Evolutionary conservation across 2,113 vertebrate genomes (phyloP), one percentile per base, ranked within the genome.

Genomic region (Lepisosteus osseus): DNA sequence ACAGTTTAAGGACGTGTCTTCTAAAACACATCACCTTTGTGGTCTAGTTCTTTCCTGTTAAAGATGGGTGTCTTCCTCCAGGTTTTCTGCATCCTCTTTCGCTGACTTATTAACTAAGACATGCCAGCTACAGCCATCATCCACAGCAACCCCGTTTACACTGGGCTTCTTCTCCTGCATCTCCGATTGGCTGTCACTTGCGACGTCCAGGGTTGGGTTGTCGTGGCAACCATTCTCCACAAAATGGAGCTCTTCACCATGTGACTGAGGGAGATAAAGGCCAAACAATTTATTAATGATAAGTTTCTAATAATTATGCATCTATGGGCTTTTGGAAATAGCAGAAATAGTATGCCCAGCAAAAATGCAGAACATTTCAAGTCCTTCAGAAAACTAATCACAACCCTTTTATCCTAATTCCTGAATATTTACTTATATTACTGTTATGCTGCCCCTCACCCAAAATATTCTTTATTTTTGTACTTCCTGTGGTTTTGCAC

Each of bases 161-260:
- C 93, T 96, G 6, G 92, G 88, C 74, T 95, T 96, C 87, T 98
- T 97, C 85, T 98, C 94, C 78, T 93, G 94, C 93, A 94, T 93
- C 86, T 97, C 96, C 0, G 95, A 90, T 75, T 95, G 95, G 87
- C 92, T 87, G 85, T 98, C 95, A 8, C 92, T 95, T 73, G 95
- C 93, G 76, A 99, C 94, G n/a, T 99, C 97, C 89, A 99, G 83
- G 44, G 94, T 98, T 69, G 97, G 97, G 89, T 99, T 99, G 90
- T 99, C 96, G 71, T 99, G 97, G 90, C 96, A 99, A 87, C 96
- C 96, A 0, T 98, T 98, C 90, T 98, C 96, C 74, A 99, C 96
- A 77, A 97, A 98, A 84, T 94, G 95, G 84, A 99, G 93, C 83
- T 99, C 97, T 80, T 99, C 94, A 0, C 91, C 93, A 0, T 89